Percentiles rank a stretch among this genome's conserved stretches.
Conservation (phyloP, 2,113 vertebrate genomes). For the Suncus etruscus region DNA sequence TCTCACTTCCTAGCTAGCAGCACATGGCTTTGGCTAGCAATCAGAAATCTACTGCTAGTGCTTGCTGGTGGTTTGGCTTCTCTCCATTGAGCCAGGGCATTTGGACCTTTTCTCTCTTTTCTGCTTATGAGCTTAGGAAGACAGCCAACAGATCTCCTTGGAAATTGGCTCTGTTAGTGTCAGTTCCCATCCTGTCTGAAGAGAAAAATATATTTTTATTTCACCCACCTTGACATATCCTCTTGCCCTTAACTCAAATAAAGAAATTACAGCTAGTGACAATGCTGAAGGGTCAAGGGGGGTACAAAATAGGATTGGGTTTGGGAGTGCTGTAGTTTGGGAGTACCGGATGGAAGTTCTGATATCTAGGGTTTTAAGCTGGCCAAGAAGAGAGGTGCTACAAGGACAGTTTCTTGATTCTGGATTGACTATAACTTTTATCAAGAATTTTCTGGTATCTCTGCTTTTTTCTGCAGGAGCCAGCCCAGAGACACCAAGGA, state of each 20-base stretch:
- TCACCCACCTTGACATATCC: neutral
- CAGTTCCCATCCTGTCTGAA: constrained; percentile 22
- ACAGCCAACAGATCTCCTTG: constrained; percentile 41
- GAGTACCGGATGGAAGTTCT: constrained; percentile 13
- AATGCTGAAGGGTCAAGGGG: neutral
- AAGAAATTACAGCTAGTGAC: neutral
- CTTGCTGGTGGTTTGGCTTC: constrained; percentile 62
- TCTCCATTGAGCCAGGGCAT: constrained; percentile 61
- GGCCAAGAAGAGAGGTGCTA: neutral
- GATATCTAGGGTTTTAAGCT: neutral
- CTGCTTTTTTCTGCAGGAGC: too few species aligned
- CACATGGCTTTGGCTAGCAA: constrained; percentile 35
- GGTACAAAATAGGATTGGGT: neutral
- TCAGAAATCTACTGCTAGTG: constrained; percentile 51
- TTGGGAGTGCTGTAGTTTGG: neutral
- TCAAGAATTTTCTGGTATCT: neutral
- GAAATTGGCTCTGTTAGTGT: constrained; percentile 24
- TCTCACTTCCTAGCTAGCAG: constrained; percentile 56
- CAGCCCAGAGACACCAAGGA: too few species aligned
- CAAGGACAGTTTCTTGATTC: neutral
- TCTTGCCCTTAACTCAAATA: constrained; percentile 32
- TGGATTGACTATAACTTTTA: neutral
- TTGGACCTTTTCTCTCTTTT: constrained; percentile 56
- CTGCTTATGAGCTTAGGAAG: constrained; percentile 57
- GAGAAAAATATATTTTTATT: constrained; percentile 26